Percentiles rank a stretch among this genome's conserved stretches.
Conservation (phyloP, 1,140 invertebrate species). For the Sycophila sp. region DNA sequence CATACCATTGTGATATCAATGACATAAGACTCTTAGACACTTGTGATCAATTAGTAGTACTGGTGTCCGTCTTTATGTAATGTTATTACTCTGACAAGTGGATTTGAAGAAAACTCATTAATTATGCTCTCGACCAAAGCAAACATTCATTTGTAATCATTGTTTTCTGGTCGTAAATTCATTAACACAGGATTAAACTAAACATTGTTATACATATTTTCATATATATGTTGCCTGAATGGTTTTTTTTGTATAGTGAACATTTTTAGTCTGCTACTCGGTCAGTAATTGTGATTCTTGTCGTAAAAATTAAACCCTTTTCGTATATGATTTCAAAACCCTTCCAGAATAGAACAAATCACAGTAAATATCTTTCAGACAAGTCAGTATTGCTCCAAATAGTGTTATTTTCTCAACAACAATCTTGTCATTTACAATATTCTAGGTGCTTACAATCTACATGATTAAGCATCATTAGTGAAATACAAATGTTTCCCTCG, state of each 20-base stretch:
- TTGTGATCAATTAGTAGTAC: slow-evolving; percentile 11
- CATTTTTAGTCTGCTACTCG: no score
- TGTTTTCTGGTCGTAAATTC: no score
- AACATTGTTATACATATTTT: no score
- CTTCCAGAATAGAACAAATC: background rate
- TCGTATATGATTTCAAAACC: background rate
- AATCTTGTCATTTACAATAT: background rate
- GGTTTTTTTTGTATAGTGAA: no score
- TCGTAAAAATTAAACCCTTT: no score
- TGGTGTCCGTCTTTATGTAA: slow-evolving; percentile 37
- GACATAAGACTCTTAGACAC: slow-evolving; percentile 30
- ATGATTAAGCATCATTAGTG: background rate
- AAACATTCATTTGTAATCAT: no score
- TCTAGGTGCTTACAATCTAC: no score
- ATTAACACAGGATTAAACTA: no score
- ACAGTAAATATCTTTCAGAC: background rate
- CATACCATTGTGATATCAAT: slow-evolving; percentile 33
- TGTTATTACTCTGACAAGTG: slow-evolving; percentile 36
- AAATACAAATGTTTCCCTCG: background rate
- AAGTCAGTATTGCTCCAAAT: slow-evolving; percentile 23
- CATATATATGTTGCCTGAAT: no score
- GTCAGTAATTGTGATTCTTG: no score
- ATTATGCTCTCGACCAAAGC: no score
- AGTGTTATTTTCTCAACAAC: slow-evolving; percentile 3
- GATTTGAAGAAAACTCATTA: slow-evolving; percentile 21